Evolutionary conservation across 2,888 invertebrate genomes (phyloP).

Genomic region (Coenonympha glycerion): DNA sequence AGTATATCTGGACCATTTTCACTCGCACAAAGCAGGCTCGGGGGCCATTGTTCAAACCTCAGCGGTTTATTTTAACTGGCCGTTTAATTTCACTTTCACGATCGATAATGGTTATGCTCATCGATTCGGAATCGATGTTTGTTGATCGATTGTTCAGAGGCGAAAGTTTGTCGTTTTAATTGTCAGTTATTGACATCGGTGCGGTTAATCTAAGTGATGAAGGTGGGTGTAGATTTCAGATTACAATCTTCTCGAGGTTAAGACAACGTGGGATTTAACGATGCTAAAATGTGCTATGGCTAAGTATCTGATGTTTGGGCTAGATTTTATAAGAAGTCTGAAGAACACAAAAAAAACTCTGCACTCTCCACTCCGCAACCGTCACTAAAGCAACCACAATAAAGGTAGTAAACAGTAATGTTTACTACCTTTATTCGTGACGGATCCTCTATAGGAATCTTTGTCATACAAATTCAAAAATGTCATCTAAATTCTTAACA

Average conservation of each 20-base stretch:
- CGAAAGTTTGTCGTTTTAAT: conserved; percentile 18
- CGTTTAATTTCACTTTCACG: conserved; percentile 15
- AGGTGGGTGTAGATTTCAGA: conserved; percentile 1
- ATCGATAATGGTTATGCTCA: conserved; percentile 16
- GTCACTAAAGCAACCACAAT: too few species aligned
- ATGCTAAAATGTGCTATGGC: too few species aligned
- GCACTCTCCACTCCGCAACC: too few species aligned
- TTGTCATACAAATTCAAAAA: too few species aligned
- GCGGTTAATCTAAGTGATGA: neutral
- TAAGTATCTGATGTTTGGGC: too few species aligned
- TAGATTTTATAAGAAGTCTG: too few species aligned
- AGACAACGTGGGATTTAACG: too few species aligned
- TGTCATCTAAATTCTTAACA: too few species aligned
- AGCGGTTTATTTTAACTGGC: conserved; percentile 8
- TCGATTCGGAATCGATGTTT: conserved; percentile 15
- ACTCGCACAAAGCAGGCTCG: conserved; percentile 4
- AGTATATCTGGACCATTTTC: conserved; percentile 7
- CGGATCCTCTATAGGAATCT: too few species aligned
- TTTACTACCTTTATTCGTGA: too few species aligned
- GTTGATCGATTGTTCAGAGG: conserved; percentile 21
- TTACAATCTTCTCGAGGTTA: neutral
- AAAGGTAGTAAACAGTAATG: too few species aligned
- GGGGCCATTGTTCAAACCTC: conserved; percentile 6
- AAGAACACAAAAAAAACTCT: too few species aligned
- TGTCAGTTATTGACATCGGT: conserved; percentile 14